Base-by-base conservation (phyloP, 2,797 vertebrate genomes). In the Vireo griseus region DNA sequence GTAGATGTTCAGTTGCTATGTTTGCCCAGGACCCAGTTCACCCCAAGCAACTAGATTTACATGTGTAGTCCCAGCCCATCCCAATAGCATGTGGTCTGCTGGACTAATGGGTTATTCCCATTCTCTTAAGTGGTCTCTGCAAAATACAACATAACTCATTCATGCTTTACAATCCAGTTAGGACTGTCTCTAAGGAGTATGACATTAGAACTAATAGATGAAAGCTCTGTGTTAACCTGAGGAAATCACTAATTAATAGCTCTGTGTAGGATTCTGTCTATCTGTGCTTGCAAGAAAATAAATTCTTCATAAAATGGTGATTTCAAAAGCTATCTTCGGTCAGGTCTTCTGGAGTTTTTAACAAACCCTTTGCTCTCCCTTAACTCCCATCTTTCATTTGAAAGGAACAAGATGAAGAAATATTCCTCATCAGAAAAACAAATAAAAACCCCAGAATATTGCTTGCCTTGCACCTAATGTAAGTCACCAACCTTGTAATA, bases 401-500 rank as follows among this genome's bases (percentile, higher is more conserved):
- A 19, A 72, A 58, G 15, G 7, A 59, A 33, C 1, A 4, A 3
- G 3, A n/a, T 31, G 10, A 65, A 68, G 4, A 91, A 57, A 24
- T 52, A 29, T 16, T 52, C 18, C 14, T 54, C 4, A 26, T n/a
- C 25, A 68, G 8, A 9, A 31, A 44, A 35, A 39, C 22, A 57
- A 18, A 7, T 6, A 17, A 6, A 28, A 4, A 18, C 3, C 8
- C 26, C 11, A 22, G 22, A 39, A 48, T 28, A 20, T 5, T 50
- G 33, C 20, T 59, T 71, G 8, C 4, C 4, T 72, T 9, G 1
- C 15, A 54, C 6, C 5, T 28, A 37, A 61, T 11, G 1, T 2
- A 55, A 71, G 5, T 18, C 7, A 95, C 96, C 20, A 55, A 99
- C 98, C 98, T 99, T 99, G 87, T 98, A 99, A 96, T 98, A 98